Conservation (phyloP, 2,888 invertebrate species). For the Choreutis nemorana region DNA sequence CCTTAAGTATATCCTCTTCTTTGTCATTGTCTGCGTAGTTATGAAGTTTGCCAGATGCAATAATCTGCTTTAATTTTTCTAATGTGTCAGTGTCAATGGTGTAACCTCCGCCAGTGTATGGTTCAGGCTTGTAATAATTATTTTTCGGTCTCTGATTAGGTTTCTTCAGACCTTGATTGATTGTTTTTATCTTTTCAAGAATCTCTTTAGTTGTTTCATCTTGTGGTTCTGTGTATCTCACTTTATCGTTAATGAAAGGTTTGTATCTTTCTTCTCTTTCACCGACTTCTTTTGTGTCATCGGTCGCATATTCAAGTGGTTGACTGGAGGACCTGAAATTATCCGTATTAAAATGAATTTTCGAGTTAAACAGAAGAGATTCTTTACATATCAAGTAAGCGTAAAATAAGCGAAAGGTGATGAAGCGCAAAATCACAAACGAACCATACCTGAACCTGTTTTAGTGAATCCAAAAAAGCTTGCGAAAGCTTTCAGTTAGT, state of each 20-base stretch:
- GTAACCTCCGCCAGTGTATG: slow-evolving; percentile 26
- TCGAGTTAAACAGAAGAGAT: too few species aligned
- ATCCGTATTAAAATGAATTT: too few species aligned
- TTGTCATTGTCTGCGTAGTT: slow-evolving; percentile 17
- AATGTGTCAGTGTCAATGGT: slow-evolving; percentile 38
- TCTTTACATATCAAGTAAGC: too few species aligned
- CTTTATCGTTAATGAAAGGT: slow-evolving; percentile 25
- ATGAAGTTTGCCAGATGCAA: slow-evolving; percentile 37
- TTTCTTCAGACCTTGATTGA: slow-evolving; percentile 52
- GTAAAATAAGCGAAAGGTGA: slow-evolving; percentile 23
- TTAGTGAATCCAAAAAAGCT: slow-evolving; percentile 15
- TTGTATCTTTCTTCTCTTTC: slow-evolving; percentile 20
- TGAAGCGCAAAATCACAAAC: slow-evolving; percentile 24
- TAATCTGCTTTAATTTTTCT: slow-evolving; percentile 43
- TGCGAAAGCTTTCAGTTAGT: slow-evolving; percentile 3
- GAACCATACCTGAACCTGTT: slow-evolving; percentile 50
- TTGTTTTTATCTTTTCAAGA: slow-evolving; percentile 60
- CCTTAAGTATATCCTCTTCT: slow-evolving; percentile 22
- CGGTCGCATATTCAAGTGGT: too few species aligned
- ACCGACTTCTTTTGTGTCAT: slow-evolving; percentile 13
- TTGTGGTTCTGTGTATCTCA: slow-evolving; percentile 17
- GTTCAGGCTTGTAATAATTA: slow-evolving; percentile 25
- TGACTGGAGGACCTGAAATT: slow-evolving; percentile 25
- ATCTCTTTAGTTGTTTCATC: slow-evolving; percentile 41
- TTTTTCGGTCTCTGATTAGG: slow-evolving; percentile 32